These are phyloP conservation scores for Lasioglossum lativentre DNA, from an alignment of 2,888 invertebrate species.

Conservation along the genomic window DNA sequence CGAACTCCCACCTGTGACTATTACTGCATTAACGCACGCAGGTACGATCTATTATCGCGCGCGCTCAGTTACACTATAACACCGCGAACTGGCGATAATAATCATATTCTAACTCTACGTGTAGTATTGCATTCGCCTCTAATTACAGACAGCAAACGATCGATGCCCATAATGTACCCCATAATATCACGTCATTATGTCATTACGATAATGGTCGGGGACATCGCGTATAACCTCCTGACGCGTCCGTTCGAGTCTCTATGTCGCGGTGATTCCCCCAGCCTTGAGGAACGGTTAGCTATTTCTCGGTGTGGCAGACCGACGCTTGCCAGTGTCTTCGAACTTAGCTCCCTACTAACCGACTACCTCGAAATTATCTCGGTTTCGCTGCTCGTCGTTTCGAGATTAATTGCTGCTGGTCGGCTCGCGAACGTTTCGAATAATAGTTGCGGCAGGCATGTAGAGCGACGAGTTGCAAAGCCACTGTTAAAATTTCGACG, in stretches of 20 bases:
- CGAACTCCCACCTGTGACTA: background rate
- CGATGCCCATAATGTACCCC: constrained; percentile 69
- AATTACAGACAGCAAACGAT: constrained; percentile 73
- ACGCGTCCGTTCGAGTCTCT: constrained; percentile 15
- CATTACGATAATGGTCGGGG: constrained; percentile 70
- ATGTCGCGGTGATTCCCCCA: constrained; percentile 9
- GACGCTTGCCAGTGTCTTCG: constrained; percentile 26
- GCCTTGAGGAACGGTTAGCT: constrained; percentile 40
- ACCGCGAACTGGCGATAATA: constrained; percentile 49
- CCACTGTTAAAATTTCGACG: background rate
- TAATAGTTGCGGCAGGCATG: background rate
- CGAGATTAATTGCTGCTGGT: constrained; percentile 28
- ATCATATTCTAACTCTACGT: constrained; percentile 59
- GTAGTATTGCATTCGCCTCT: constrained; percentile 61
- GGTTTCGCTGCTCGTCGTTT: constrained; percentile 2
- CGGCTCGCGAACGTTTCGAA: constrained; percentile 10
- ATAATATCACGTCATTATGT: constrained; percentile 69
- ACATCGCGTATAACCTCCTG: constrained; percentile 44
- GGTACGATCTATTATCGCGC: constrained; percentile 9
- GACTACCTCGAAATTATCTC: constrained; percentile 40
- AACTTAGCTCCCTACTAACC: background rate
- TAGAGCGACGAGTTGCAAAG: background rate
- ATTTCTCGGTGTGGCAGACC: constrained; percentile 21
- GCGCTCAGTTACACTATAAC: constrained; percentile 21
- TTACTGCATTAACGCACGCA: background rate